Conservation (phyloP, 2,113 vertebrate genomes). For the Callocephalon fimbriatum region DNA sequence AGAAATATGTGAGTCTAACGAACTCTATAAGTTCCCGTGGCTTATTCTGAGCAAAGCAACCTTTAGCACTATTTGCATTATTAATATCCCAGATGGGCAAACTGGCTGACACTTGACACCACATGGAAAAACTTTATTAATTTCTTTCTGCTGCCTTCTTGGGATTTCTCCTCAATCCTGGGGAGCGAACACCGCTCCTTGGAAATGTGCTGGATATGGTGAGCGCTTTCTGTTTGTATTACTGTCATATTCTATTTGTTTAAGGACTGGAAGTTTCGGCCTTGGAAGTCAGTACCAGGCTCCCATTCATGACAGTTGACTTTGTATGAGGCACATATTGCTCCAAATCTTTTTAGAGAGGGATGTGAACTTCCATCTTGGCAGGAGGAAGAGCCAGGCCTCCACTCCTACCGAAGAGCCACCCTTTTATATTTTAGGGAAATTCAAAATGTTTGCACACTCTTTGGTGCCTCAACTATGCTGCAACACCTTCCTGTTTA, state of each 20-base stretch:
- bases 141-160: constrained; percentile 39
- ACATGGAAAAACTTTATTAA: constrained; percentile 19
- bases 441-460: accelerated
- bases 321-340: background rate
- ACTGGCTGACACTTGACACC: constrained; percentile 44
- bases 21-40: constrained; percentile 47
- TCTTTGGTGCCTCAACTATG: background rate
- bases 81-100: constrained; percentile 63
- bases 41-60: constrained; percentile 45
- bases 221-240: background rate
- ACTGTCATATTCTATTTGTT: background rate
- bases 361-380: background rate
- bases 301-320: background rate
- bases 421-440: background rate
- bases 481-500: background rate
- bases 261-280: background rate
- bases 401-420: background rate
- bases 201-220: background rate
- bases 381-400: background rate
- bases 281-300: background rate
- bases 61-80: constrained; percentile 60
- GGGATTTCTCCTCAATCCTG: background rate
- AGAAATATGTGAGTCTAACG: constrained; percentile 54
- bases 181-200: background rate
- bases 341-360: background rate